Percentiles rank a stretch among this genome's conserved stretches.
These are phyloP conservation scores for Cryptus armator DNA, from an alignment of 2,888 invertebrate genomes.

Conservation along the genomic window DNA sequence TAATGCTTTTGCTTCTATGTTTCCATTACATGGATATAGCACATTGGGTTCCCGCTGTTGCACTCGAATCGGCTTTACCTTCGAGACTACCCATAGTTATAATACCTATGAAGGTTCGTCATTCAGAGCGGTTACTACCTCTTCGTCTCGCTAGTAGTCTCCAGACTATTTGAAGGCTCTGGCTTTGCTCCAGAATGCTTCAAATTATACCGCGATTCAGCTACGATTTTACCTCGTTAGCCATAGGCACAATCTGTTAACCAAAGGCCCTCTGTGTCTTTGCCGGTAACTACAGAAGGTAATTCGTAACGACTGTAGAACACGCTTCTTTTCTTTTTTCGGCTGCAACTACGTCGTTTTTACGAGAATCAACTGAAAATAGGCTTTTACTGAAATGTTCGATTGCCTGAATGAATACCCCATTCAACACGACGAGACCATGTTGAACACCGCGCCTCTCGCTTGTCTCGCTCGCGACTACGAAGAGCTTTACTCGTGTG, in stretches of 20 bases:
- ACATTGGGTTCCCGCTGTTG: conserved; percentile 19
- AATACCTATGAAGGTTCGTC: conserved; percentile 26
- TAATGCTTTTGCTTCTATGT: conserved; percentile 73
- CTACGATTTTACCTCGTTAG: conserved; percentile 22
- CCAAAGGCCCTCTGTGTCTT: not conserved
- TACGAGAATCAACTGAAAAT: not conserved
- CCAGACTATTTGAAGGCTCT: conserved; percentile 2
- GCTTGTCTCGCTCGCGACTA: not conserved
- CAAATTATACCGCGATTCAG: conserved; percentile 38
- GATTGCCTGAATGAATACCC: too few relatives aligned
- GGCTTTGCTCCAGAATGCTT: conserved; percentile 30
- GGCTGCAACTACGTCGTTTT: not conserved
- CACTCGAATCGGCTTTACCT: conserved; percentile 43
- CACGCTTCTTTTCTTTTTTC: not conserved
- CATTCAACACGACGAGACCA: too few relatives aligned
- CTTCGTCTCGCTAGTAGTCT: not conserved
- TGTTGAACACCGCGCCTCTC: too few relatives aligned
- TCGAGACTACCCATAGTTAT: conserved; percentile 7
- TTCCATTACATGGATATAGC: conserved; percentile 39
- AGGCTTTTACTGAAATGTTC: too few relatives aligned
- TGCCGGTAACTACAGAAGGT: not conserved
- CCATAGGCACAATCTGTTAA: not conserved
- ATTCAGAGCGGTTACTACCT: not conserved
- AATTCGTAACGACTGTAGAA: not conserved
- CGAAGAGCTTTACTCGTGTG: not conserved